Conservation (phyloP, 1,140 invertebrate genomes). For the Apis laboriosa region DNA sequence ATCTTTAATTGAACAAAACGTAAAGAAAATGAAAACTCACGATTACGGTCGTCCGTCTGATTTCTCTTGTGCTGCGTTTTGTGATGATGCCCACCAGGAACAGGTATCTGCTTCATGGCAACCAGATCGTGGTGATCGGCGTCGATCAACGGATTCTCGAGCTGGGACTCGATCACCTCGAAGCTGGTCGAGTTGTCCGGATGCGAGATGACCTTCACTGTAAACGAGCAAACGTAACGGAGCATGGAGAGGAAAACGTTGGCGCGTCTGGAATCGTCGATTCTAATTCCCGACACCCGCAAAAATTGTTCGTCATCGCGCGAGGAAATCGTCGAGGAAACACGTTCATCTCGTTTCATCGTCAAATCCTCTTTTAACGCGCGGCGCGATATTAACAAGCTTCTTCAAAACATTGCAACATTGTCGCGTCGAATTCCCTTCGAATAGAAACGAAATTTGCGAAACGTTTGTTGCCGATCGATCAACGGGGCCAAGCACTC, state of each 20-base stretch:
- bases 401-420: neutral
- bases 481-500: too few species aligned
- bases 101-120: conserved; percentile 73
- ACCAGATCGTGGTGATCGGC: conserved; percentile 75
- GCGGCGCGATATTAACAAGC: neutral
- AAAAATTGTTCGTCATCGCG: neutral
- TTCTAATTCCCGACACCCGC: neutral
- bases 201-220: conserved; percentile 80
- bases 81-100: conserved; percentile 72
- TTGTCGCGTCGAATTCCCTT: too few species aligned
- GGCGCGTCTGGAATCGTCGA: neutral
- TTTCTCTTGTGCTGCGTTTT: conserved; percentile 74
- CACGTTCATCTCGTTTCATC: neutral
- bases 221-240: conserved; percentile 64
- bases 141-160: conserved; percentile 81
- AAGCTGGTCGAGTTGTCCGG: conserved; percentile 79
- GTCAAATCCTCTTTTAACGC: too few species aligned
- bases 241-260: conserved; percentile 27
- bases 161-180: conserved; percentile 80
- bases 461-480: too few species aligned
- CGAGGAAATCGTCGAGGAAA: neutral
- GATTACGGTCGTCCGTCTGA: conserved; percentile 75
- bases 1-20: too few species aligned
- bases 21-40: conserved; percentile 63
- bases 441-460: too few species aligned